Evolutionary conservation across 2,888 invertebrate genomes (phyloP).

Genomic region (Orthosia gracilis): DNA sequence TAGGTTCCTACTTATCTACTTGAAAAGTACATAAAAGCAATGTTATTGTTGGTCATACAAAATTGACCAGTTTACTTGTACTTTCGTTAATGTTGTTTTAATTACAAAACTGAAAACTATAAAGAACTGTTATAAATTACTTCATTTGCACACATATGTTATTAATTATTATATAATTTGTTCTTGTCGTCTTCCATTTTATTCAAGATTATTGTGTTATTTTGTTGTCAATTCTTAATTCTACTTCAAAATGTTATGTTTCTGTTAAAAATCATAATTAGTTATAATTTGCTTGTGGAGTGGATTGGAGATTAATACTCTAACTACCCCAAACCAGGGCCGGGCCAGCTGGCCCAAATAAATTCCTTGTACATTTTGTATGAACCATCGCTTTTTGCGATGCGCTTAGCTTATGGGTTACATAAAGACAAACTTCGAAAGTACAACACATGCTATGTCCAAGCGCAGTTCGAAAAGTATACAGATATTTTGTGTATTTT

Average conservation of each 20-base stretch:
- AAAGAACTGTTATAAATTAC: slow-evolving; percentile 2
- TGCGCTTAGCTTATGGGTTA: not conserved
- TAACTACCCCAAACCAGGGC: not conserved
- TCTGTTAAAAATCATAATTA: slow-evolving; percentile 17
- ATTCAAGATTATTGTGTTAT: slow-evolving; percentile 5
- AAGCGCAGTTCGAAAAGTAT: not conserved
- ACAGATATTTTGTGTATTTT: not conserved
- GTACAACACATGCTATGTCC: not conserved
- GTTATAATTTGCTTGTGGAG: not conserved
- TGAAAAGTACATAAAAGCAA: not conserved
- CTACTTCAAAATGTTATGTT: slow-evolving; percentile 20
- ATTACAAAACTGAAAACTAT: no score
- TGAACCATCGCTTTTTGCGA: no score
- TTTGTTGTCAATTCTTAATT: slow-evolving; percentile 4
- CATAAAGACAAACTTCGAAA: not conserved
- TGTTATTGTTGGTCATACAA: not conserved
- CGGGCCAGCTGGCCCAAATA: not conserved
- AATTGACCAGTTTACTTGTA: not conserved
- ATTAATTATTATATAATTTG: not conserved
- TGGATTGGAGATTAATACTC: not conserved
- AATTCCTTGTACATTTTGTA: not conserved
- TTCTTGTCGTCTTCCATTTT: not conserved
- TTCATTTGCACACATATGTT: slow-evolving; percentile 1
- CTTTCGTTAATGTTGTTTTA: slow-evolving; percentile 28
- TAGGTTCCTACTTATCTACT: slow-evolving; percentile 8